Conservation (phyloP, 2,888 invertebrate species). For the Stenichneumon culpator region DNA sequence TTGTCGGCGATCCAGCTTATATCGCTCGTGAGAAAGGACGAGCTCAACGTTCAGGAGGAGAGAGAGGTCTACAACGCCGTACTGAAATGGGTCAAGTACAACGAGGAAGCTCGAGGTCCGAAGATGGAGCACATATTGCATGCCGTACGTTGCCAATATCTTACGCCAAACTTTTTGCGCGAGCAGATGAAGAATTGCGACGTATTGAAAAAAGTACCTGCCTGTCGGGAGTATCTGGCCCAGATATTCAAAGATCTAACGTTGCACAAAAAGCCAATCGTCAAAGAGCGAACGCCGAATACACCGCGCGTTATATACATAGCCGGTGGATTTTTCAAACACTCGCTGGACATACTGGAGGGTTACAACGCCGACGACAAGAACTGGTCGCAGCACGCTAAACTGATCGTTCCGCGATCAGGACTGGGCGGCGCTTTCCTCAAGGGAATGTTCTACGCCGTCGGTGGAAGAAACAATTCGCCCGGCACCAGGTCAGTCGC, state of each 20-base stretch:
- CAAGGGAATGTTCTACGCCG: constrained; percentile 95
- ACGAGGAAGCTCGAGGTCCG: constrained; percentile 93
- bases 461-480: constrained; percentile 96
- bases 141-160: constrained; percentile 96
- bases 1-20: constrained; percentile 93
- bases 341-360: constrained; percentile 95
- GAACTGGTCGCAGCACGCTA: constrained; percentile 93
- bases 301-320: constrained; percentile 96
- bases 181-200: constrained; percentile 97
- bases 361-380: constrained; percentile 95
- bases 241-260: constrained; percentile 96
- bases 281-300: constrained; percentile 94
- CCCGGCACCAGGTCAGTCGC: constrained; percentile 89
- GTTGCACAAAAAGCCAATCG: constrained; percentile 93
- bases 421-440: constrained; percentile 95
- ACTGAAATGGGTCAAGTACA: constrained; percentile 95
- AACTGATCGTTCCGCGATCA: constrained; percentile 94
- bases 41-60: constrained; percentile 96
- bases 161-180: constrained; percentile 95
- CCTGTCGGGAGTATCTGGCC: constrained; percentile 95
- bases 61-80: constrained; percentile 97
- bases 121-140: constrained; percentile 95
- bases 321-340: constrained; percentile 95
- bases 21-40: constrained; percentile 94
- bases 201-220: constrained; percentile 94